Percentiles rank a stretch among this genome's conserved stretches.
phyloP scores from a whole-genome alignment of 2,113 vertebrate genomes.

The Psettodes erumei region DNA sequence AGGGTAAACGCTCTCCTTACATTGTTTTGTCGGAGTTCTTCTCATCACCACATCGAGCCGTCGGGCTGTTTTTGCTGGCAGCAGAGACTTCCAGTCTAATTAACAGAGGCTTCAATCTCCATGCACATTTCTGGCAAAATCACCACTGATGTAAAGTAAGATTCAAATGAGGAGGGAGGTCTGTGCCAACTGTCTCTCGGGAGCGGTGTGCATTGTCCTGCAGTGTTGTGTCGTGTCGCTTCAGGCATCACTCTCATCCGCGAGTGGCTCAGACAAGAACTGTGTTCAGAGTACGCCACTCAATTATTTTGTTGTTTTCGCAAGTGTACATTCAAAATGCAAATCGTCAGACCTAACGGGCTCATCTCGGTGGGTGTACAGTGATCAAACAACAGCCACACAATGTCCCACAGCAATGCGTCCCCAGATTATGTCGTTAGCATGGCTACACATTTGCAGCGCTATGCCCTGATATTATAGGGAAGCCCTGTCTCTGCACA shows the following conservation, averaged over 20 bases:
- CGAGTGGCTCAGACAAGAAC: not conserved
- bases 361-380: not conserved
- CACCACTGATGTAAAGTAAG: not conserved
- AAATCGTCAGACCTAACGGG: conserved; percentile 4
- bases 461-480: not conserved
- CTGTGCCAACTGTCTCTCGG: not conserved
- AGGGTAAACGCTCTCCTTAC: not conserved
- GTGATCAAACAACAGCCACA: conserved; percentile 15
- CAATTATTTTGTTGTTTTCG: conserved; percentile 16
- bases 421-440: not conserved
- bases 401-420: no score
- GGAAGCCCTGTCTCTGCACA: not conserved
- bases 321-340: not conserved
- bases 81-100: not conserved
- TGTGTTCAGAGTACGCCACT: conserved; percentile 1
- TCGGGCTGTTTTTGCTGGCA: not conserved
- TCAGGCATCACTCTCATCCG: not conserved
- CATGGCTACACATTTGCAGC: not conserved
- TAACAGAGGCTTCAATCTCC: not conserved
- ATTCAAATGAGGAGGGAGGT: not conserved
- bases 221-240: not conserved
- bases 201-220: not conserved
- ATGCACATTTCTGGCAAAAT: not conserved
- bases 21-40: not conserved
- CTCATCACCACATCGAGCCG: not conserved